phyloP scores from a whole-genome alignment of 2,888 invertebrate species.

The Lamproptera curius region DNA sequence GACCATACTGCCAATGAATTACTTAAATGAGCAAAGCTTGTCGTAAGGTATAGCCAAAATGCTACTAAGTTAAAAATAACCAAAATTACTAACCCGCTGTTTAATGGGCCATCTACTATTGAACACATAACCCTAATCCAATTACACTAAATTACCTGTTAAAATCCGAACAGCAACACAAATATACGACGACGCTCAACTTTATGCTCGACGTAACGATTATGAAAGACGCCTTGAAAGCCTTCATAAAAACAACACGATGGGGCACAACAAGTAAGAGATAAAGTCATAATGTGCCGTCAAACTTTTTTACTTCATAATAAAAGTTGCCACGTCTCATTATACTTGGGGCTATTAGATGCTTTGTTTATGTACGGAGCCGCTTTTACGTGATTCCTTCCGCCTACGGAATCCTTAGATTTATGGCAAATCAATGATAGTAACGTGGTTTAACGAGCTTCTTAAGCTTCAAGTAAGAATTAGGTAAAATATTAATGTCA shows the following conservation, averaged over 20 bases:
- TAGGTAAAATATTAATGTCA: background rate
- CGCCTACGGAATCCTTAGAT: constrained; percentile 5
- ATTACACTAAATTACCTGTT: no score
- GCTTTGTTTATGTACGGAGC: constrained; percentile 11
- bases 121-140: no score
- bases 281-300: constrained; percentile 18
- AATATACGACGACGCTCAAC: no score
- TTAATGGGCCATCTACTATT: no score
- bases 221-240: constrained; percentile 10
- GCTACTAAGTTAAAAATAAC: no score
- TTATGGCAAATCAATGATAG: constrained; percentile 13
- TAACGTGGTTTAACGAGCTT: background rate
- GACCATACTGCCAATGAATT: no score
- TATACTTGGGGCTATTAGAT: constrained; percentile 19
- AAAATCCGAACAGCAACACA: no score
- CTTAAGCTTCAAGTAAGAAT: background rate
- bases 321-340: constrained; percentile 21
- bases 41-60: no score
- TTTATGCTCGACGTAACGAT: no score
- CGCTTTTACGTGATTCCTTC: constrained; percentile 3
- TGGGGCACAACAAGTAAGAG: constrained; percentile 12
- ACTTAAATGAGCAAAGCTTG: no score
- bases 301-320: constrained; percentile 19
- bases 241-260: constrained; percentile 9
- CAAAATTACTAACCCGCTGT: no score